Evolutionary conservation across 2,797 vertebrate genomes (phyloP).

Genomic region (Chanos chanos): DNA sequence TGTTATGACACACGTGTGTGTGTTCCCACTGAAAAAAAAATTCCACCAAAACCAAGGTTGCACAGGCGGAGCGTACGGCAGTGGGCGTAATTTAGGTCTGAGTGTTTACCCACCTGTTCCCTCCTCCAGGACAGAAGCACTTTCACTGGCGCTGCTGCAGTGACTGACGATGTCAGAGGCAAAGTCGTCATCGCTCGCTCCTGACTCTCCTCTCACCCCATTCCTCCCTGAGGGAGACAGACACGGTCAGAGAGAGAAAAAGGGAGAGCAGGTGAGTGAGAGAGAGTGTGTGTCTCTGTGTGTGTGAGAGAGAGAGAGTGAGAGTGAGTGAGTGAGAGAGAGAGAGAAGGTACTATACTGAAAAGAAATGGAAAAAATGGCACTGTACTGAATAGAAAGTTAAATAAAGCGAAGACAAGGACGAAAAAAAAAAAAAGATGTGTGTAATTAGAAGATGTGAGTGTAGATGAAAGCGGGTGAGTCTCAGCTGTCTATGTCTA

Average conservation of each 20-base stretch:
- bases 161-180: conserved; percentile 84
- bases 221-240: conserved; percentile 62
- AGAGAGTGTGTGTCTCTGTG: background rate
- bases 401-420: background rate
- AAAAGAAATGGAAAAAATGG: background rate
- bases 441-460: background rate
- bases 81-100: background rate
- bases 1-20: too few species aligned
- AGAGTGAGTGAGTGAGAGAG: background rate
- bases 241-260: conserved; percentile 38
- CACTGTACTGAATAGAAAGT: background rate
- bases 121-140: conserved; percentile 78
- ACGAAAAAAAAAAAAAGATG: background rate
- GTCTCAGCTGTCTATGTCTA: background rate
- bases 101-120: conserved; percentile 64
- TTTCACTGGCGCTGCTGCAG: conserved; percentile 88
- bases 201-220: conserved; percentile 76
- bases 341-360: background rate
- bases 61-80: background rate
- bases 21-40: too few species aligned
- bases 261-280: conserved; percentile 32
- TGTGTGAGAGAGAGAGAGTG: background rate
- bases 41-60: too few species aligned
- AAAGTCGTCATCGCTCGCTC: conserved; percentile 88
- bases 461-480: background rate